phyloP scores from a whole-genome alignment of 2,797 vertebrate genomes.

The Mus caroli region DNA sequence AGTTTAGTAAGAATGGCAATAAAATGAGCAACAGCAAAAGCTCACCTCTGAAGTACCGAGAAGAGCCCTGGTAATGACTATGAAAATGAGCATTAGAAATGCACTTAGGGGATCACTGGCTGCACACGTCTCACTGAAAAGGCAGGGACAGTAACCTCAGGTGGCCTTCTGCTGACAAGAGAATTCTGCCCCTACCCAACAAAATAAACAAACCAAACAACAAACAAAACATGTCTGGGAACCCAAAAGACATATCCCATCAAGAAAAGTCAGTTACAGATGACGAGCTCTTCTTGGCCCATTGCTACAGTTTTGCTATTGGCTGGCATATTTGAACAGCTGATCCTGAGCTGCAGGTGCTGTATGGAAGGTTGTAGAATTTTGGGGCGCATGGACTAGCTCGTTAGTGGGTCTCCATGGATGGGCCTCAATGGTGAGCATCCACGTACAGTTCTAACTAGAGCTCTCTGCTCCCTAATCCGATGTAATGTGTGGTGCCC shows the following conservation, averaged over 20 bases:
- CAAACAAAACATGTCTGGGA: conserved; percentile 13
- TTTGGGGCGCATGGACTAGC: not conserved
- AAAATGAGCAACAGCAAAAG: conserved; percentile 54
- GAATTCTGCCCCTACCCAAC: not conserved
- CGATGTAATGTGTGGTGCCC: not conserved
- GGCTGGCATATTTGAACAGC: not conserved
- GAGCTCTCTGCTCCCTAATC: not conserved
- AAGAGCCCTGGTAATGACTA: conserved; percentile 6
- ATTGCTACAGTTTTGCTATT: not conserved
- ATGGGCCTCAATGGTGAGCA: not conserved
- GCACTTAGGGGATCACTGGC: not conserved
- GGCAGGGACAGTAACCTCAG: conserved; percentile 14
- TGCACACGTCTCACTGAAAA: not conserved
- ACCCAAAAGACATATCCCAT: not conserved
- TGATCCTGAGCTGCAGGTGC: not conserved
- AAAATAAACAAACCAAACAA: not conserved
- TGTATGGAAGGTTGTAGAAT: not conserved
- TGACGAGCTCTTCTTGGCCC: not conserved
- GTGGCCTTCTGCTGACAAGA: not conserved
- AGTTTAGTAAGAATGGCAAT: conserved; percentile 36
- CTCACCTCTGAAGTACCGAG: conserved; percentile 14
- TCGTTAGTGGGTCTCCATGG: not conserved
- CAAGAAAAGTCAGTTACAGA: not conserved
- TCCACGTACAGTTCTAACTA: not conserved
- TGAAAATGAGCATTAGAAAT: conserved; percentile 34